These are phyloP conservation scores for Platyrinchus mystaceus DNA, from an alignment of 2,797 vertebrate genomes.

Conservation along the genomic window DNA sequence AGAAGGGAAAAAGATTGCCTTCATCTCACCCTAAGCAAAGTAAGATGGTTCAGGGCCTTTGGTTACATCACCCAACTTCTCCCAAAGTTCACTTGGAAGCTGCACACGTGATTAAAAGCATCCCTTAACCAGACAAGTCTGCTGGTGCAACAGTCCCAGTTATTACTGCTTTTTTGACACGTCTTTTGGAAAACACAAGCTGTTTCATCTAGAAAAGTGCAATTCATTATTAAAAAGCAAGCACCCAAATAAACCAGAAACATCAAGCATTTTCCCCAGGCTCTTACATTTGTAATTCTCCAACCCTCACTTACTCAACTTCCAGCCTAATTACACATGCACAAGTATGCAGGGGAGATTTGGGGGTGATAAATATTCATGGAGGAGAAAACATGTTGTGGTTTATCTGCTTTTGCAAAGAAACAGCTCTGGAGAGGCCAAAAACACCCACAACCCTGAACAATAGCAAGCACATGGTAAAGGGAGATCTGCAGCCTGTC, in stretches of 20 bases:
- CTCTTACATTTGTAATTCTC: slow-evolving; percentile 11
- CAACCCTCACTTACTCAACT: neutral
- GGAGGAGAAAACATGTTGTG: slow-evolving; percentile 15
- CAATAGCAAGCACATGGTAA: neutral
- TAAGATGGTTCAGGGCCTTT: neutral
- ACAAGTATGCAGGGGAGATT: slow-evolving; percentile 2
- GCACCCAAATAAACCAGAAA: slow-evolving; percentile 54
- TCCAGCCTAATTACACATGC: slow-evolving; percentile 57
- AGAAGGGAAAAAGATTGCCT: neutral
- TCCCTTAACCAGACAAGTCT: neutral
- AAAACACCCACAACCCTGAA: neutral
- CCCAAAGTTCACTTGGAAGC: neutral
- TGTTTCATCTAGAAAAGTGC: slow-evolving; percentile 45
- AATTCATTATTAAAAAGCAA: slow-evolving; percentile 60
- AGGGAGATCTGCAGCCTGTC: neutral
- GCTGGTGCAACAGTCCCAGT: neutral
- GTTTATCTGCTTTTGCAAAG: slow-evolving; percentile 23
- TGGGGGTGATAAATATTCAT: slow-evolving; percentile 52
- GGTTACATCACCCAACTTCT: neutral
- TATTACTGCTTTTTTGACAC: slow-evolving; percentile 21
- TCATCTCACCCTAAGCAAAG: neutral
- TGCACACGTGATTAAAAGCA: neutral
- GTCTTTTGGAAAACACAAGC: slow-evolving; percentile 24
- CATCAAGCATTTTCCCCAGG: slow-evolving; percentile 17
- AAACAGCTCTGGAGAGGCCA: neutral